phyloP scores from a whole-genome alignment of 2,797 vertebrate genomes.

The Sebastes kiyomatsui region DNA sequence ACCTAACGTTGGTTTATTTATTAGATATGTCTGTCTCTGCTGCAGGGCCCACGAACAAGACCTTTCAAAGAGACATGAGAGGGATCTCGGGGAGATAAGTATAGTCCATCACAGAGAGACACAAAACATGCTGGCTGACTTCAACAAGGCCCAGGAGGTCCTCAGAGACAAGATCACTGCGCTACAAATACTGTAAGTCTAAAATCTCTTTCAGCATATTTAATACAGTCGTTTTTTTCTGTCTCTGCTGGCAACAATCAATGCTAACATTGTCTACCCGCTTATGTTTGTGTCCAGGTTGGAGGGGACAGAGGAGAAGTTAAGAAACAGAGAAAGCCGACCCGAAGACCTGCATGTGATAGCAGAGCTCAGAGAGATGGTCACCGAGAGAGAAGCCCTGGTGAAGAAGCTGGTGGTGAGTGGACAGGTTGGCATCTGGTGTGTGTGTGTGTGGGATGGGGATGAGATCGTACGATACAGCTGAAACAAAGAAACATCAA shows the following conservation, averaged over 20 bases:
- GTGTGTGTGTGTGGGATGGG: fast-evolving
- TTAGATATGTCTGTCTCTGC: neutral
- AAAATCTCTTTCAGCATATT: neutral
- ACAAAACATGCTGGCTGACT: slow-evolving; percentile 87
- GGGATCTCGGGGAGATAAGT: slow-evolving; percentile 79
- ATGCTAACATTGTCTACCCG: neutral
- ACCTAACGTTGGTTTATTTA: neutral
- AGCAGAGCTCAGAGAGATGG: slow-evolving; percentile 94
- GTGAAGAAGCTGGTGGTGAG: slow-evolving; percentile 99
- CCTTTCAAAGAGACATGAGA: slow-evolving; percentile 78
- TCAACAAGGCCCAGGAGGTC: slow-evolving; percentile 97
- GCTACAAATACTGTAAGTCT: slow-evolving; percentile 84
- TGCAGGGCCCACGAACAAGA: slow-evolving; percentile 82
- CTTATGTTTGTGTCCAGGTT: slow-evolving; percentile 77
- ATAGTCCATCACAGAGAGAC: slow-evolving; percentile 77
- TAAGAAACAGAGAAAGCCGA: slow-evolving; percentile 93
- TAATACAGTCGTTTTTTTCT: neutral
- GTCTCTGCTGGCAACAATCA: neutral
- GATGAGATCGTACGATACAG: neutral
- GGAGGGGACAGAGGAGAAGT: slow-evolving; percentile 97
- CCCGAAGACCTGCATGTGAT: slow-evolving; percentile 95
- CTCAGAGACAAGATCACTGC: slow-evolving; percentile 98
- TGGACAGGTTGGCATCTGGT: neutral
- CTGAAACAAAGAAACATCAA: neutral
- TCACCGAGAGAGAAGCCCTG: slow-evolving; percentile 92